Base-by-base conservation (phyloP, 1,140 invertebrate species). In the Stenopsyche tienmushanensis region DNA sequence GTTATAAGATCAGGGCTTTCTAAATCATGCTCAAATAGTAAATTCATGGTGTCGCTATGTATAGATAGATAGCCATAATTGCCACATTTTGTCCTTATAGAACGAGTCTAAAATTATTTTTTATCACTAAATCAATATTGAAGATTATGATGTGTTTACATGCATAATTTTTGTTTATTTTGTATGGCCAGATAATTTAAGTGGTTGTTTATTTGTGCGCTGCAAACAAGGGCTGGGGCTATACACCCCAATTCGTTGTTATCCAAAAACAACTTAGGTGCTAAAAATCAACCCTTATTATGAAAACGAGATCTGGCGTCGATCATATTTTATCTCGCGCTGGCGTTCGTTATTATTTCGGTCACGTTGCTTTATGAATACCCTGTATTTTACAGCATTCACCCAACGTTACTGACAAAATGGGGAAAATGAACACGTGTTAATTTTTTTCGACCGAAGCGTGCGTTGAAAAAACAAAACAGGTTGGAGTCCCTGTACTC, bases 391-490 rank as follows among this genome's bases (percentile, higher is more conserved):
- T 44, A 15, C 18, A 44, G 3, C 13, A 13, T 44, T 3, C 41
- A 58, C 60, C n/a, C 41, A n/a, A 24, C 18, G 15, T 39, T 57
- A 64, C 62, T 62, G 67, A 69, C 67, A 65, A 66, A 60, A 59
- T 52, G 23, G 49, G 47, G 41, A 62, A 70, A 66, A 59, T 63
- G 64, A 66, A 66, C 64, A 70, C 68, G 68, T 70, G 68, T 70
- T 70, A 47, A 26, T 66, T 59, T 70, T 66, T 70, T 55, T 50
- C 5, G 9, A 20, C 23, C 44, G 25, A 64, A 65, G 63, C 59
- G 63, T 69, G 63, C 44, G 52, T 63, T 58, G 47, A 45, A 70
- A 70, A 66, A 66, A 66, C 58, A 60, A 59, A 70, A 66, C 68
- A 70, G 64, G 60, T 69, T 66, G 41, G 58, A 54, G 62, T 62